A percentile compares a stretch with the other conserved stretches of the same genome.
phyloP scores from a whole-genome alignment of 2,888 invertebrate species.

The Metallyticus violacea region DNA sequence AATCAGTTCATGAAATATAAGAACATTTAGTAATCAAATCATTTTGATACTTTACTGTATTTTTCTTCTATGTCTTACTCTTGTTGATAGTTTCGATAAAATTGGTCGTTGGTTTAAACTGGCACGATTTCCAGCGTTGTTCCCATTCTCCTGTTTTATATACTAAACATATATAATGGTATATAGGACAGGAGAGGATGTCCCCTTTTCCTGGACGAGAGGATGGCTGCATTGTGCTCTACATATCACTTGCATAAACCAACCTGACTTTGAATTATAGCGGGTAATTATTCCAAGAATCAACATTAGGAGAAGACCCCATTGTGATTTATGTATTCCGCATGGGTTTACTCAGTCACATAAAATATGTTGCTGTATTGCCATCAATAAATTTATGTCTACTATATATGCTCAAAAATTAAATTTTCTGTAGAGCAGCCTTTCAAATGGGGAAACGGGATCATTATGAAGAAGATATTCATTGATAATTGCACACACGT shows the following conservation, averaged over 20 bases:
- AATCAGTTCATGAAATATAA: too few species aligned
- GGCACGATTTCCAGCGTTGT: not conserved
- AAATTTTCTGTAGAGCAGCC: not conserved
- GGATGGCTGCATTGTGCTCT: not conserved
- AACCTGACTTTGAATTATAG: not conserved
- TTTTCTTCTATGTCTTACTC: not conserved
- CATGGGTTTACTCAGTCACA: not conserved
- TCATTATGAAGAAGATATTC: too few species aligned
- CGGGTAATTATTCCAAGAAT: not conserved
- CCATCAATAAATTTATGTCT: not conserved
- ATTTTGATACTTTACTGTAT: too few species aligned
- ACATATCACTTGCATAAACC: not conserved
- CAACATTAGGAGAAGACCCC: not conserved
- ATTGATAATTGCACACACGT: too few species aligned
- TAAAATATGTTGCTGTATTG: not conserved
- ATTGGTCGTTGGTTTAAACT: not conserved
- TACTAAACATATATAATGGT: not conserved
- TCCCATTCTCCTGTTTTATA: not conserved
- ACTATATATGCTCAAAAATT: not conserved
- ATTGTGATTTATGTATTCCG: not conserved
- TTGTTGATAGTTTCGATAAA: not conserved
- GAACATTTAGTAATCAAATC: too few species aligned
- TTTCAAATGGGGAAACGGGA: too few species aligned
- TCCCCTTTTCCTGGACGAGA: not conserved
- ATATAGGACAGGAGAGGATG: not conserved